Evolutionary conservation across 2,797 vertebrate species (phyloP).

Genomic region (Tarsius wallacei): DNA sequence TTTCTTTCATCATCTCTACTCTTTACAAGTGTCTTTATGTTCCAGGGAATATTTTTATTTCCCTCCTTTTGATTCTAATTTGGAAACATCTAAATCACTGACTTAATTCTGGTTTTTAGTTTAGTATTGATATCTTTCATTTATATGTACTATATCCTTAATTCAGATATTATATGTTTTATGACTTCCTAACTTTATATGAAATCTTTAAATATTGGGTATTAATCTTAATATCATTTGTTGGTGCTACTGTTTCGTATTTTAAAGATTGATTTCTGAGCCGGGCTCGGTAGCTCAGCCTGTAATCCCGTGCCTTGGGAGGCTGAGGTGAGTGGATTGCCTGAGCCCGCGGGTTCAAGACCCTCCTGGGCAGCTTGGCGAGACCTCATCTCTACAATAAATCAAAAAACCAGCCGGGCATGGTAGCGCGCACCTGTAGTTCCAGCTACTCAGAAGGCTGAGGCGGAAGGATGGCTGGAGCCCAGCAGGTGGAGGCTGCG

Average conservation of each 20-base stretch:
- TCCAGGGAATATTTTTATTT: neutral
- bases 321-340: too few relatives aligned
- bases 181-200: neutral
- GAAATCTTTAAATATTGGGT: neutral
- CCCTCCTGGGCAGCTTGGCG: too few relatives aligned
- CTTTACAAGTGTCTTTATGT: neutral
- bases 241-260: neutral
- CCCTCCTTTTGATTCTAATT: neutral
- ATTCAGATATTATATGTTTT: neutral
- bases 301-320: too few relatives aligned
- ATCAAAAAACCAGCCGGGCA: too few relatives aligned
- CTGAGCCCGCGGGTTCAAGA: too few relatives aligned
- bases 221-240: neutral
- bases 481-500: too few relatives aligned
- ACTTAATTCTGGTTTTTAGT: neutral
- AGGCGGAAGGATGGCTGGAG: too few relatives aligned
- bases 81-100: neutral
- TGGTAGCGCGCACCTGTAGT: too few relatives aligned
- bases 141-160: neutral
- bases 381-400: too few relatives aligned
- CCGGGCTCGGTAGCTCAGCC: too few relatives aligned
- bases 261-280: neutral
- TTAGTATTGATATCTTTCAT: neutral
- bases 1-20: neutral
- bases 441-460: too few relatives aligned